phyloP scores from a whole-genome alignment of 2,797 vertebrate species.

The Chaunax sp. region DNA sequence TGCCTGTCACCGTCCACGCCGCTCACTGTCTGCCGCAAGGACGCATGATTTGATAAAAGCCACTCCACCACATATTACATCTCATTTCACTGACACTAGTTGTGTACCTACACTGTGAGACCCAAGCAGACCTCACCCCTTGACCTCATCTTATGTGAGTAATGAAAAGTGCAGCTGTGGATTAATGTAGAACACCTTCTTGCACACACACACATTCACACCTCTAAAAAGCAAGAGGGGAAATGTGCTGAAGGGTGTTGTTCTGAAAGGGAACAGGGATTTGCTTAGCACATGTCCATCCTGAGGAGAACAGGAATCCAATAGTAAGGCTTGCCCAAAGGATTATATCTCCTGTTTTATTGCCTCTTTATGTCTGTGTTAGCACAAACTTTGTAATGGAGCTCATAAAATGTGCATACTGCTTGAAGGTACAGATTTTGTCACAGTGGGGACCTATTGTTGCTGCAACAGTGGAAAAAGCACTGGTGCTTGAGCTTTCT shows the following conservation, averaged over 20 bases:
- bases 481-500: slow-evolving; percentile 36
- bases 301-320: slow-evolving; percentile 66
- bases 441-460: slow-evolving; percentile 57
- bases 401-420: slow-evolving; percentile 77
- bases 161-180: slow-evolving; percentile 64
- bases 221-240: slow-evolving; percentile 23
- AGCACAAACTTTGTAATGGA: slow-evolving; percentile 82
- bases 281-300: slow-evolving; percentile 70
- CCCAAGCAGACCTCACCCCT: slow-evolving; percentile 28
- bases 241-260: slow-evolving; percentile 51
- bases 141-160: slow-evolving; percentile 55
- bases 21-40: slow-evolving; percentile 54
- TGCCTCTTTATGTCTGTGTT: slow-evolving; percentile 75
- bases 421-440: slow-evolving; percentile 69
- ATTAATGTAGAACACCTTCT: slow-evolving; percentile 26
- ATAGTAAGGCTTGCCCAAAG: slow-evolving; percentile 70
- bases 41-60: slow-evolving; percentile 57
- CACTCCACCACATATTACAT: slow-evolving; percentile 59
- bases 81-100: slow-evolving; percentile 56
- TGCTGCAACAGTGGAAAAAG: slow-evolving; percentile 44
- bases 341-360: slow-evolving; percentile 76
- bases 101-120: slow-evolving; percentile 15
- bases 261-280: slow-evolving; percentile 23
- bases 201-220: slow-evolving; percentile 17
- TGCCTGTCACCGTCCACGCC: slow-evolving; percentile 42